Conservation (phyloP, 2,797 vertebrate genomes). For the Psittacula echo region DNA sequence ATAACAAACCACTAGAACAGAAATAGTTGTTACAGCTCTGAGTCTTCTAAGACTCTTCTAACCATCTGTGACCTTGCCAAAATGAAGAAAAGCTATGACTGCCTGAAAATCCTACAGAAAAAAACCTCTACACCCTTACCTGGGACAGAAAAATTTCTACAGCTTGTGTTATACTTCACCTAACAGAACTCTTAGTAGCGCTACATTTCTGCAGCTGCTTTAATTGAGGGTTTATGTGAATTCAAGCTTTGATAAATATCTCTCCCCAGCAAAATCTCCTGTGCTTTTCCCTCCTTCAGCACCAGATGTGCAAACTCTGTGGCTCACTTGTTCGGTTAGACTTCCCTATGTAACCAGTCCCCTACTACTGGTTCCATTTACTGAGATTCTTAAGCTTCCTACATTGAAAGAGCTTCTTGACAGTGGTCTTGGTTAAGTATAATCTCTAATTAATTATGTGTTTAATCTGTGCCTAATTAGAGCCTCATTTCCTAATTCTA, state of each 20-base stretch:
- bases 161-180: not conserved
- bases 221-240: not conserved
- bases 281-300: not conserved
- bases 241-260: not conserved
- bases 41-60: not conserved
- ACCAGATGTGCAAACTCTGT: not conserved
- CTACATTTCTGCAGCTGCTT: not conserved
- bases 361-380: not conserved
- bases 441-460: not conserved
- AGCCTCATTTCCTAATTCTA: not conserved
- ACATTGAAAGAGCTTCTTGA: not conserved
- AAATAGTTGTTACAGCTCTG: not conserved
- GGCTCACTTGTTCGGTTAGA: not conserved
- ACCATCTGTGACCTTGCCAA: not conserved
- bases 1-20: not conserved
- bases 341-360: not conserved
- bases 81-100: not conserved
- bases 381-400: not conserved
- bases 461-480: slow-evolving; percentile 18
- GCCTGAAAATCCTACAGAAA: not conserved
- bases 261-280: not conserved
- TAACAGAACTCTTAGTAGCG: not conserved
- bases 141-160: not conserved
- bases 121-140: too few relatives aligned
- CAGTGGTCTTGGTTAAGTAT: not conserved